A percentile compares a stretch with the other conserved stretches of the same genome.
Evolutionary conservation across 2,113 vertebrate genomes (phyloP).

Genomic region (Dasyprocta punctata): DNA sequence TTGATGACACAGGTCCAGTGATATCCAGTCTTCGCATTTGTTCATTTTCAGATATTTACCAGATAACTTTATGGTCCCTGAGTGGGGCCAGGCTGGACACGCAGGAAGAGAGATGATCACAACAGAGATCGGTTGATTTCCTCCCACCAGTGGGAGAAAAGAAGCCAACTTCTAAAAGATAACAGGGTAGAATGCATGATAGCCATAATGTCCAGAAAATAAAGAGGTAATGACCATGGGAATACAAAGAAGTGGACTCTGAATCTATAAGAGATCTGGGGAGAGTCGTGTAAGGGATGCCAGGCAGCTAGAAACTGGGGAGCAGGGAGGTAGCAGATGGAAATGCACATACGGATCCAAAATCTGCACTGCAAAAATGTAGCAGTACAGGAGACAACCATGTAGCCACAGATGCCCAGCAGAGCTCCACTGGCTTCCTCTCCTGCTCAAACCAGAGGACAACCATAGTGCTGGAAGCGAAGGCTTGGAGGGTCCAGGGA

Average conservation of each 20-base stretch:
- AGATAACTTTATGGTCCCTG: accelerated
- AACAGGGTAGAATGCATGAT: accelerated
- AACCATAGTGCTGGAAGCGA: accelerated
- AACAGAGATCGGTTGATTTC: accelerated
- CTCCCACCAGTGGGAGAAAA: neutral
- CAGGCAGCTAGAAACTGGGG: neutral
- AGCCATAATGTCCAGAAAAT: neutral
- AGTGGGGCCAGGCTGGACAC: neutral
- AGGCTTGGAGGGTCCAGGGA: neutral
- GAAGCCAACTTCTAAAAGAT: neutral
- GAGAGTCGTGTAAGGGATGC: accelerated
- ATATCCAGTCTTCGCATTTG: too few species aligned
- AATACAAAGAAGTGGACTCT: accelerated
- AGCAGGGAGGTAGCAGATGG: accelerated
- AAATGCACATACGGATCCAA: accelerated
- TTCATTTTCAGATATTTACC: neutral
- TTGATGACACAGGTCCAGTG: accelerated
- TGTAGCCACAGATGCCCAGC: neutral
- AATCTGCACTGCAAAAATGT: accelerated
- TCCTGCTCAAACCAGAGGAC: neutral
- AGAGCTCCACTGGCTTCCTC: neutral
- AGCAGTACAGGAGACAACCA: neutral
- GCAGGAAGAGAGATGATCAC: neutral
- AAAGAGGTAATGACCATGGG: neutral
- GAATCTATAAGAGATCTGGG: accelerated